Base-by-base conservation (phyloP, 2,888 invertebrate species). In the Oeneis ivallda region DNA sequence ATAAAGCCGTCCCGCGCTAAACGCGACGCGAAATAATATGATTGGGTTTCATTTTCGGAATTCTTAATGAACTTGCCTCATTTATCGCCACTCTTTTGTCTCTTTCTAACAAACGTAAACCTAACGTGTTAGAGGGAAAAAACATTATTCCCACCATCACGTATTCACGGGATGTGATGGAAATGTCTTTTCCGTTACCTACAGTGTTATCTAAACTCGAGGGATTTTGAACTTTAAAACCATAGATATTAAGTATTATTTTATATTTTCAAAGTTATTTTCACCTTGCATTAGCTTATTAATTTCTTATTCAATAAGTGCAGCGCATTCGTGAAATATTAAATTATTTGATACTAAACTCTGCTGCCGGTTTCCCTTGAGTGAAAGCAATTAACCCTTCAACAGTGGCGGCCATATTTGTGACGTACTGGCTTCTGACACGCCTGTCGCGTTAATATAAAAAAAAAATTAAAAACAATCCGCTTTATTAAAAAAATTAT, bases 31-130 rank as follows among this genome's bases (percentile, higher is more conserved):
- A 75, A 81, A 80, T 78, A 83, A 82, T 84, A 83, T 86, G 84
- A 87, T 87, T 81, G 83, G 84, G 82, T 86, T 87, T 83, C 84
- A 86, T 87, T 85, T 85, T 83, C 80, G 80, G 87, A 86, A 87
- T 86, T 83, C 77, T 77, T 87, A 87, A 87, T 87, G 85, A 87
- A 85, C 83, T 79, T 71, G 72, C 73, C 80, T 87, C 81, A 82
- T 85, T 81, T 81, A 71, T 72, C 65, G 62, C 64, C 67, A 66
- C 39, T 69, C 67, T 70, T 65, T 65, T 45, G 71, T 76, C 75
- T 67, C 76, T 41, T 58, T 79, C 57, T 71, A 53, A 66, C 60
- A 65, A n/a, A 62, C 6, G n/a, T 8, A 10, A 9, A 8, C 3
- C 15, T 9, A 52, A 5, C 67, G 67, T n/a, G 75, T 63, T 45